Evolutionary conservation across 1,140 invertebrate species (phyloP).

Genomic region (Anagrus nilaparvatae): DNA sequence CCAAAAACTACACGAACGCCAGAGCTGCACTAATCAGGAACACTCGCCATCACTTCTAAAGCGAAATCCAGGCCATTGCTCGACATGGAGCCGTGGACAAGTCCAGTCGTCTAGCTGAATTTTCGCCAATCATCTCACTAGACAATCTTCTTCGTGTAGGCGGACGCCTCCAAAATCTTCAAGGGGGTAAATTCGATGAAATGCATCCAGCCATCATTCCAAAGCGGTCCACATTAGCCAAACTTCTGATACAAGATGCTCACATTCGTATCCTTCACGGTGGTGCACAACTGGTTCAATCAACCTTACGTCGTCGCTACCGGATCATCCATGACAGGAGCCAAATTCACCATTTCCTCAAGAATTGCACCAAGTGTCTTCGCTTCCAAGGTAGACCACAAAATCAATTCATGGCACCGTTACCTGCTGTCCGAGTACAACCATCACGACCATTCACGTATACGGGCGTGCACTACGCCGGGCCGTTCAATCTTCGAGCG

Average conservation of each 20-base stretch:
- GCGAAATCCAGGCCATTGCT: not conserved
- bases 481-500: constrained; percentile 14
- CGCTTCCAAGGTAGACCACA: not conserved
- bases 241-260: not conserved
- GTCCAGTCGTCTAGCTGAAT: not conserved
- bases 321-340: not conserved
- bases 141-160: not conserved
- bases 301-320: not conserved
- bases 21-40: not conserved
- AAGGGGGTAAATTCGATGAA: not conserved
- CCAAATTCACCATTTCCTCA: too few species aligned
- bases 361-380: not conserved
- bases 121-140: not conserved
- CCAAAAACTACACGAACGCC: too few species aligned
- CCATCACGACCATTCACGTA: constrained; percentile 2
- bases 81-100: not conserved
- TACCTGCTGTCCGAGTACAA: not conserved
- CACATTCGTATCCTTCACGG: not conserved
- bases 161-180: not conserved
- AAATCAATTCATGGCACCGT: not conserved
- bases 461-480: constrained; percentile 5
- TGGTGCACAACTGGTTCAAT: not conserved
- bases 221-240: not conserved
- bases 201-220: not conserved
- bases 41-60: not conserved